Evolutionary conservation across 2,113 vertebrate genomes (phyloP).

Genomic region (Apeltes quadracus): DNA sequence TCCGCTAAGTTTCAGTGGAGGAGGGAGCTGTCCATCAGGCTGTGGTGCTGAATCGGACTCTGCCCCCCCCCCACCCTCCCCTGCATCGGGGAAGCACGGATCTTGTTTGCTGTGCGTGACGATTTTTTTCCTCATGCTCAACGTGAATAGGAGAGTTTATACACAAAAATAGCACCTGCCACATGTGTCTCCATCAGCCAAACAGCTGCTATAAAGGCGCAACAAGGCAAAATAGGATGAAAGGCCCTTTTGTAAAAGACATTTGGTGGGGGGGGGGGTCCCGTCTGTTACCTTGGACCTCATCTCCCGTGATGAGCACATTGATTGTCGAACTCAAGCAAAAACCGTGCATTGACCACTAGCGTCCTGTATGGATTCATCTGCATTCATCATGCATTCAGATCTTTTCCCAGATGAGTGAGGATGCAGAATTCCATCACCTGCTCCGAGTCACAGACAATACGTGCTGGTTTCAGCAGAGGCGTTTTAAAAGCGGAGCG

Average conservation of each 20-base stretch:
- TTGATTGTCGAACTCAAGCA: neutral
- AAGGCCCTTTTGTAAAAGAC: neutral
- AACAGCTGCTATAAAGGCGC: too few relatives aligned
- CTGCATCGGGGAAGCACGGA: neutral
- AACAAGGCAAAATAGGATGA: neutral
- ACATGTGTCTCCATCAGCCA: too few relatives aligned
- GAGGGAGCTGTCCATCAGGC: slow-evolving; percentile 37
- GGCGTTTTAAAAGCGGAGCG: slow-evolving; percentile 2
- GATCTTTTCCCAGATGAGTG: neutral
- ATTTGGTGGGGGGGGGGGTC: neutral
- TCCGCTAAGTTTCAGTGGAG: slow-evolving; percentile 43
- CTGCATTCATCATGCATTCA: slow-evolving; percentile 10
- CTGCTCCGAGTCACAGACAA: neutral
- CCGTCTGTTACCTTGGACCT: neutral
- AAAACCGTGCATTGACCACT: slow-evolving; percentile 2
- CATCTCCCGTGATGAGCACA: neutral
- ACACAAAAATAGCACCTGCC: neutral
- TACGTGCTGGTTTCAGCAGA: neutral
- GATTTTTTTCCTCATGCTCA: neutral
- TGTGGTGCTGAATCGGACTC: slow-evolving; percentile 30
- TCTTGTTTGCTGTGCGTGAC: neutral
- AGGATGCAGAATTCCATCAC: slow-evolving; percentile 5
- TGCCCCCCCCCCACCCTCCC: neutral
- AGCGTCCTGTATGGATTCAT: slow-evolving; percentile 5
- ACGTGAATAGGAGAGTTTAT: neutral